Percentiles rank a stretch among this genome's conserved stretches.
phyloP scores from a whole-genome alignment of 2,888 invertebrate species.

The Girardia tigrina region DNA sequence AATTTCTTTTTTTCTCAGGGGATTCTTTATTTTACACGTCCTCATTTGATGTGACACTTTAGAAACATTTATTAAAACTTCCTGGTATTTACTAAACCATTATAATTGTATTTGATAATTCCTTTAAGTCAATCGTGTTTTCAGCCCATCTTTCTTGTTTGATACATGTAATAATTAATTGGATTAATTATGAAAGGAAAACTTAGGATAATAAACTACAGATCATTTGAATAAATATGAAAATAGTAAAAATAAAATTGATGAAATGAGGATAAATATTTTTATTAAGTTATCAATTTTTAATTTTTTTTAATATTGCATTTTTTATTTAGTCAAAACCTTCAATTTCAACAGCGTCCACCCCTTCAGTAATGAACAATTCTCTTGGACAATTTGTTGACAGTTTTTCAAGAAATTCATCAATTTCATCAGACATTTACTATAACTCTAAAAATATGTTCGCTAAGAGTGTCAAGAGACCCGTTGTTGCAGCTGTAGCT shows the following conservation, averaged over 20 bases:
- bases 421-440: background rate
- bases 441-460: constrained; percentile 13
- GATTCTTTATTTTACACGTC: too few relatives aligned
- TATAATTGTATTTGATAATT: too few relatives aligned
- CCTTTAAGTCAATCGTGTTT: too few relatives aligned
- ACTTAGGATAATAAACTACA: background rate
- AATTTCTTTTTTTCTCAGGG: too few relatives aligned
- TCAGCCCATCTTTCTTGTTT: too few relatives aligned
- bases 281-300: background rate
- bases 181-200: too few relatives aligned
- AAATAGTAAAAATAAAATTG: background rate
- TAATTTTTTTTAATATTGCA: background rate
- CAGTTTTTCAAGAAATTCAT: constrained; percentile 4
- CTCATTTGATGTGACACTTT: too few relatives aligned
- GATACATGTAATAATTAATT: too few relatives aligned
- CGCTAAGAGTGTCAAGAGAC: background rate
- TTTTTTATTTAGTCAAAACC: background rate
- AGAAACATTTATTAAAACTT: too few relatives aligned
- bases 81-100: too few relatives aligned
- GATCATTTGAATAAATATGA: background rate
- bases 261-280: background rate
- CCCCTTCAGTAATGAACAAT: background rate
- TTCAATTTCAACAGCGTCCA: background rate
- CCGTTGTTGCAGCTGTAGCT: background rate
- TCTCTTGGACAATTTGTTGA: constrained; percentile 5